Evolutionary conservation across 2,888 invertebrate species (phyloP).

Genomic region (Cephus rjabovi): DNA sequence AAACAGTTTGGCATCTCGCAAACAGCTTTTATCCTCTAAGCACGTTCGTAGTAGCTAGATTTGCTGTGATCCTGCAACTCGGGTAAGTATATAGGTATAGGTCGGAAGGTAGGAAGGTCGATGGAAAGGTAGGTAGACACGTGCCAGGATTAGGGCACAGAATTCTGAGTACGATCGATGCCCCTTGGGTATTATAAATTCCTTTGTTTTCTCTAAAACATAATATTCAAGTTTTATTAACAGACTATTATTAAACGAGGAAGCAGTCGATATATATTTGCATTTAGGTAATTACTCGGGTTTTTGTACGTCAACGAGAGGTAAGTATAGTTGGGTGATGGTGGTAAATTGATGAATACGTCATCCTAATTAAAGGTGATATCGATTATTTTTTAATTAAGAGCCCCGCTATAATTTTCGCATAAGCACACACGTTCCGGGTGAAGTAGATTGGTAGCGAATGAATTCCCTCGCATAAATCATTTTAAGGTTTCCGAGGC

Average conservation of each 20-base stretch:
- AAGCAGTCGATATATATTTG: background rate
- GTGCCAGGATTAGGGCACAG: background rate
- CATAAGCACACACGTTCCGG: background rate
- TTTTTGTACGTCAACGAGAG: background rate
- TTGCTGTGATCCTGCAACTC: background rate
- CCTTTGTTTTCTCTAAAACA: background rate
- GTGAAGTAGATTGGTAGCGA: background rate
- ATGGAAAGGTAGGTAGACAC: background rate
- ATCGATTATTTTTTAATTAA: conserved; percentile 31
- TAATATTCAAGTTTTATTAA: background rate
- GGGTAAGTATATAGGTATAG: background rate
- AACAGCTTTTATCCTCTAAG: background rate
- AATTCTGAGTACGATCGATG: background rate
- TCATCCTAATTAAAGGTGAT: conserved; percentile 24
- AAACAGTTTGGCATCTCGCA: background rate
- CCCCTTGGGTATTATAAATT: background rate
- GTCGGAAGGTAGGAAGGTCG: background rate
- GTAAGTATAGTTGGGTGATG: background rate
- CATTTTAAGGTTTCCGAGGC: background rate
- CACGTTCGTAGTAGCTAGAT: background rate
- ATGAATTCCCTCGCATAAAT: conserved; percentile 9
- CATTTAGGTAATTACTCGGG: background rate
- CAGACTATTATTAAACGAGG: background rate
- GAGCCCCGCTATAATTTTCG: conserved; percentile 26
- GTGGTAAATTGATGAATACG: background rate